A percentile compares a stretch with the other conserved stretches of the same genome.
These are phyloP conservation scores for Corapipo altera DNA, from an alignment of 2,113 vertebrate species.

Conservation along the genomic window DNA sequence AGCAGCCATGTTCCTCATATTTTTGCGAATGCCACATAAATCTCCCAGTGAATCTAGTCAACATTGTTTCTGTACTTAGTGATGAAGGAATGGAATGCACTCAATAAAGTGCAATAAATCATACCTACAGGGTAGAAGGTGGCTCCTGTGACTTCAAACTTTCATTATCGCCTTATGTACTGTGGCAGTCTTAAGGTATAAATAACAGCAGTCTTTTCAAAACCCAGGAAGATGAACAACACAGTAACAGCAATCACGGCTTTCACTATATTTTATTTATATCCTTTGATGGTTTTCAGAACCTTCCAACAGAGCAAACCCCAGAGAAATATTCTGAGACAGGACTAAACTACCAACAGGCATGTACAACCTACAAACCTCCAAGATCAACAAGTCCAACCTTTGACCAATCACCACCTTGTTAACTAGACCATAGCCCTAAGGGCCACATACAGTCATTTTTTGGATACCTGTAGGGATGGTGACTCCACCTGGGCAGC, in stretches of 20 bases:
- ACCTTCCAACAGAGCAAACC: background rate
- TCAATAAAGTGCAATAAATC: background rate
- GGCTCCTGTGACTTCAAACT: background rate
- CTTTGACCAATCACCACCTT: fast-evolving
- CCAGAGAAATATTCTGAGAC: background rate
- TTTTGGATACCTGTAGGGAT: background rate
- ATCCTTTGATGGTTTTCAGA: background rate
- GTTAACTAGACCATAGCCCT: background rate
- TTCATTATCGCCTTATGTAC: background rate
- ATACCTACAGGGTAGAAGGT: background rate
- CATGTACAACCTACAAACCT: background rate
- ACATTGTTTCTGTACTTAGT: background rate
- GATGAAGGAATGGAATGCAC: background rate
- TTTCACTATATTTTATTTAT: background rate
- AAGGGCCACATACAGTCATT: fast-evolving
- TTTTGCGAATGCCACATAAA: background rate
- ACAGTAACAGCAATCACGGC: background rate
- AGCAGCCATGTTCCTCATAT: background rate
- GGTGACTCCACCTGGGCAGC: background rate
- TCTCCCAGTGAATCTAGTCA: background rate
- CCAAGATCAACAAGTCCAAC: background rate
- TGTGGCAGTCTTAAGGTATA: background rate
- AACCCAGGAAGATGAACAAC: background rate
- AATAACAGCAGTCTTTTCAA: background rate
- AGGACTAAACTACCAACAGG: background rate